phyloP scores from a whole-genome alignment of 1,140 invertebrate species.

The Bombus impatiens region DNA sequence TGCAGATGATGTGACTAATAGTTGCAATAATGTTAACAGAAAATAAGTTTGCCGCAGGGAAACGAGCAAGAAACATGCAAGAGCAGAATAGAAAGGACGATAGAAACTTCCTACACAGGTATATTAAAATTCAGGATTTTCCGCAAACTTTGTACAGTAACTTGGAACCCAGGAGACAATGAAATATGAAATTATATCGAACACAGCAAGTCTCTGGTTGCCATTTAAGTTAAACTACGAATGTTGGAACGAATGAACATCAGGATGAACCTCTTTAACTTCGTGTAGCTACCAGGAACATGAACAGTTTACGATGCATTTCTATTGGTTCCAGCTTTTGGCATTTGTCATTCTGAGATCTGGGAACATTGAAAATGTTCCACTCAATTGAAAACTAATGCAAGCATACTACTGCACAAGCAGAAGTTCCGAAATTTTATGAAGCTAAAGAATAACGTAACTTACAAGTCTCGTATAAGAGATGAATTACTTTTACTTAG shows the following conservation, averaged over 20 bases:
- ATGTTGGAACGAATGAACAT: not conserved
- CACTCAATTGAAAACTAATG: not conserved
- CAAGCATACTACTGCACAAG: not conserved
- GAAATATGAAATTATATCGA: conserved; percentile 65
- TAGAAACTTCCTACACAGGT: conserved; percentile 28
- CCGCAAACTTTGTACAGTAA: conserved; percentile 19
- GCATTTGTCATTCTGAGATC: not conserved
- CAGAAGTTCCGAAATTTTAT: not conserved
- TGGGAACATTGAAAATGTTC: not conserved
- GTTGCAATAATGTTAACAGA: not conserved
- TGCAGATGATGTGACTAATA: not conserved
- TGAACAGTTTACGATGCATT: not conserved
- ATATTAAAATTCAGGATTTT: conserved; percentile 49
- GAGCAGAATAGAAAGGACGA: conserved; percentile 3
- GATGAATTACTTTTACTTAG: not conserved
- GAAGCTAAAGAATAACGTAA: not conserved
- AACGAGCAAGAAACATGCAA: conserved; percentile 13
- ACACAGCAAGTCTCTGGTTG: conserved; percentile 9
- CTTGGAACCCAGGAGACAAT: conserved; percentile 47
- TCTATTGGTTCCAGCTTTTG: not conserved
- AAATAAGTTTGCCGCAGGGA: conserved; percentile 21
- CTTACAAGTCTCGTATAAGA: not conserved
- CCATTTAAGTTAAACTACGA: conserved; percentile 14
- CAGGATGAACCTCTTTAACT: not conserved
- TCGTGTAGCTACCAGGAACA: not conserved